phyloP scores from a whole-genome alignment of 2,113 vertebrate genomes.

The Peromyscus leucopus region DNA sequence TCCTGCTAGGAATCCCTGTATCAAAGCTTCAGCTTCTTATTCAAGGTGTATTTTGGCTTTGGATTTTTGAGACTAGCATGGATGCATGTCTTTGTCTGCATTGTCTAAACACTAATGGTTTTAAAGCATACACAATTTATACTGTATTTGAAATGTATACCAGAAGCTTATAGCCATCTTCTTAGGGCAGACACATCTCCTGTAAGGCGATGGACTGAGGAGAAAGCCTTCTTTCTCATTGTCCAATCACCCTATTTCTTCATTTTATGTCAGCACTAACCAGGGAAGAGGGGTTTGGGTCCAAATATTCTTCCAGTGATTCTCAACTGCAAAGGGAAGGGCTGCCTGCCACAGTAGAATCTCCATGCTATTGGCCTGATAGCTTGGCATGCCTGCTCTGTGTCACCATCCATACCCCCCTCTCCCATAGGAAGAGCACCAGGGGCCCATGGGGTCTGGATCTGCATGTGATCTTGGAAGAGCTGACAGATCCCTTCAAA shows the following conservation, averaged over 20 bases:
- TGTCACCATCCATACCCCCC: background rate
- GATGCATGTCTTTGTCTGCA: background rate
- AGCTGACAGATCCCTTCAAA: background rate
- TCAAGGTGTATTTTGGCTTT: background rate
- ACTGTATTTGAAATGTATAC: constrained; percentile 24
- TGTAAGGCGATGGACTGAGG: background rate
- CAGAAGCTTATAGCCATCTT: constrained; percentile 31
- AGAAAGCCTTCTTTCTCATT: background rate
- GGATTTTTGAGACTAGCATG: background rate
- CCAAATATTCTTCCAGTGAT: constrained; percentile 20
- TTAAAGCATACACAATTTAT: background rate
- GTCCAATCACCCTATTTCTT: background rate
- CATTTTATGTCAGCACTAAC: background rate
- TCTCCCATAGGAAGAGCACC: background rate
- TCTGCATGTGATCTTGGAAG: background rate
- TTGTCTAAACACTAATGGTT: constrained; percentile 41
- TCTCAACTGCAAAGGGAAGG: constrained; percentile 41
- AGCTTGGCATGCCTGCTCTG: background rate
- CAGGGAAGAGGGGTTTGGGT: background rate
- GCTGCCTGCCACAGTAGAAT: background rate
- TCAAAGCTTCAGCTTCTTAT: background rate
- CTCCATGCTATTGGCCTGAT: too few relatives aligned
- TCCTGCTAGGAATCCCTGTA: background rate
- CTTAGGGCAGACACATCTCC: background rate
- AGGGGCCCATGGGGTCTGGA: background rate